phyloP scores from a whole-genome alignment of 2,888 invertebrate species.

The Ypsolopha scabrella region DNA sequence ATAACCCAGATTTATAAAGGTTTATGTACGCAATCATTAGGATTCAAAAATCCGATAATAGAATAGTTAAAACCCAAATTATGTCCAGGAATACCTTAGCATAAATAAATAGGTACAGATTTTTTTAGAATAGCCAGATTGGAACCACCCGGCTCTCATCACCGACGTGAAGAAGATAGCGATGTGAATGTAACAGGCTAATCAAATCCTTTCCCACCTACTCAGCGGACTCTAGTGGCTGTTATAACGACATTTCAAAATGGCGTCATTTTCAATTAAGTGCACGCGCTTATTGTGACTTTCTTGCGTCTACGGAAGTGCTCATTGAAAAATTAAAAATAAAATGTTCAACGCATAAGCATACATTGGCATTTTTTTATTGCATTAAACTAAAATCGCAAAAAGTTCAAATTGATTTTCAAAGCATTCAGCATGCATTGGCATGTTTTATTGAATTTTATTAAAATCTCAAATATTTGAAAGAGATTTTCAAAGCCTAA shows the following conservation, averaged over 20 bases:
- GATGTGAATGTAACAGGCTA: slow-evolving; percentile 62
- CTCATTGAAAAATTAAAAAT: background rate
- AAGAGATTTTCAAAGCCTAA: too few relatives aligned
- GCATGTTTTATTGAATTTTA: too few relatives aligned
- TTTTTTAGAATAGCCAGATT: background rate
- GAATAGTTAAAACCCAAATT: too few relatives aligned
- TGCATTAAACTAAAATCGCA: too few relatives aligned
- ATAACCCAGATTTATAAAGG: too few relatives aligned
- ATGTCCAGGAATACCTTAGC: too few relatives aligned
- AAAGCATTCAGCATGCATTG: too few relatives aligned
- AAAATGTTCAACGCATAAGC: background rate
- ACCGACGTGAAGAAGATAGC: slow-evolving; percentile 63
- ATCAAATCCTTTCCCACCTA: slow-evolving; percentile 66
- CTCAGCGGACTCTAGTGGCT: slow-evolving; percentile 3
- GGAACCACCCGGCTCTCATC: slow-evolving; percentile 39
- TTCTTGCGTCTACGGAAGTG: background rate
- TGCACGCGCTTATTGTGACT: slow-evolving; percentile 33
- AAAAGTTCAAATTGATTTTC: too few relatives aligned
- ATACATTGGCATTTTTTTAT: background rate
- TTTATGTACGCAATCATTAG: too few relatives aligned
- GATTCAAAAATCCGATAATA: too few relatives aligned
- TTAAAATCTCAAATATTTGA: too few relatives aligned
- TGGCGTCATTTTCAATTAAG: slow-evolving; percentile 2
- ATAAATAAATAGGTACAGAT: background rate
- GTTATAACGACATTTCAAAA: slow-evolving; percentile 3